Base-by-base conservation (phyloP, 2,797 vertebrate genomes). In the Halcyon badia region DNA sequence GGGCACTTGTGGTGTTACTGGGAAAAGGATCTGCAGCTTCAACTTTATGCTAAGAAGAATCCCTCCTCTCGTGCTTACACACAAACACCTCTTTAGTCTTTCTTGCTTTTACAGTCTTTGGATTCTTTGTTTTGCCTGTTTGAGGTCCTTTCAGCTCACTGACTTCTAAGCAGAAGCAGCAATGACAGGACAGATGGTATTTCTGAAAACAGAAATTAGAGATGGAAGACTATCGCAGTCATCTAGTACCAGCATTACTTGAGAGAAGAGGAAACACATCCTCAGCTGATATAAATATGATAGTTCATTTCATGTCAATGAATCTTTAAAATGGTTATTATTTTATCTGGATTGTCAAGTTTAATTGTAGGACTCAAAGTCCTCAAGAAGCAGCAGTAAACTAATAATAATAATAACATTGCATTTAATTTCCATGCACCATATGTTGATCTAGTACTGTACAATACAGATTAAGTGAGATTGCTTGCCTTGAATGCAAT, bases 141-240 rank as follows among this genome's bases (percentile, higher is more conserved):
- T 1, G 1, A 84, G 9, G 18, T 37, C 12, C 54, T 76, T 90
- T 83, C 39, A 73, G 12, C 60, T 89, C 60, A 54, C 17, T 73
- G 37, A 46, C 31, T 78, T 91, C 24, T 37, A 81, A 69, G 7
- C 31, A 87, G 21, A 85, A 78, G 7, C 5, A 61, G 10, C 20
- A 78, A 17, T 75, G 61, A 81, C 35, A 92, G 65, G 37, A 80
- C 26, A 89, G 68, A 91, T 75, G 57, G 31, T 39, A 54, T 80
- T 83, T 81, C 57, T 83, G 72, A 94, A 87, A 94, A 83, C 14
- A 78, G 48, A 83, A 95, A 80, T 70, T 68, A 75, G 33, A 21
- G 6, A 16, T 71, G 30, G 25, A 80, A 61, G 56, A 51, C 13
- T 83, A 3, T 28, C 70, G 60, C 19, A 76, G 18, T 14, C 20